Base-by-base conservation (phyloP, 2,113 vertebrate species). In the Heteronetta atricapilla region DNA sequence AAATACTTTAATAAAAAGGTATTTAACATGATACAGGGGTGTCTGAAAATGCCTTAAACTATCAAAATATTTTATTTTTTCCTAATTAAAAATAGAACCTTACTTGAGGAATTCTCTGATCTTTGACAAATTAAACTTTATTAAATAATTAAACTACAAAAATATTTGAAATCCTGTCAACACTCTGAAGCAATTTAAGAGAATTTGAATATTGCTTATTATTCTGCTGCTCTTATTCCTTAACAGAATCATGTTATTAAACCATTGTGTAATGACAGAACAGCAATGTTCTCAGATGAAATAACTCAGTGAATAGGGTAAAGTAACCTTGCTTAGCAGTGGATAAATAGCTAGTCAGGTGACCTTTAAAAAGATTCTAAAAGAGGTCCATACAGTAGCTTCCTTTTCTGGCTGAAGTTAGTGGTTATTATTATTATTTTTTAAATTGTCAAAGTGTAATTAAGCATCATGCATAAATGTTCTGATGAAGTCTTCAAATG, bases 11-110 rank as follows among this genome's bases (percentile, higher is more conserved):
- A 69, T 81, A 80, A 88, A 95, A 96, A 95, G 89, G 88, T 92
- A 96, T 92, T 97, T 96, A 95, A 93, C 92, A 95, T 95, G 93
- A 83, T 96, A 93, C 79, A 96, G 91, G 93, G 83, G 72, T 96
- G 77, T 93, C 58, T 94, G 44, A 83, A 88, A 92, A 91, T 55
- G 25, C 92, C 92, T 97, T 93, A 94, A 97, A 91, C 72, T 53
- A 73, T n/a, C 6, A 68, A 82, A 76, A 55, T 52, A 58, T 22
- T 70, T 81, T 74, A 72, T 0, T 56, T 91, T 79, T 83, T 62
- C 21, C n/a, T 44, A 58, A 42, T 48, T 31, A 25, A 40, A 48
- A 20, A 59, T 77, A 29, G 5, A 80, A 81, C 29, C 2, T 38
- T 2, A 17, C 14, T 74, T 75, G 38, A 13, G 17, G 12, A 42